phyloP scores from a whole-genome alignment of 2,888 invertebrate genomes.

The Sphaerophoria taeniata region DNA sequence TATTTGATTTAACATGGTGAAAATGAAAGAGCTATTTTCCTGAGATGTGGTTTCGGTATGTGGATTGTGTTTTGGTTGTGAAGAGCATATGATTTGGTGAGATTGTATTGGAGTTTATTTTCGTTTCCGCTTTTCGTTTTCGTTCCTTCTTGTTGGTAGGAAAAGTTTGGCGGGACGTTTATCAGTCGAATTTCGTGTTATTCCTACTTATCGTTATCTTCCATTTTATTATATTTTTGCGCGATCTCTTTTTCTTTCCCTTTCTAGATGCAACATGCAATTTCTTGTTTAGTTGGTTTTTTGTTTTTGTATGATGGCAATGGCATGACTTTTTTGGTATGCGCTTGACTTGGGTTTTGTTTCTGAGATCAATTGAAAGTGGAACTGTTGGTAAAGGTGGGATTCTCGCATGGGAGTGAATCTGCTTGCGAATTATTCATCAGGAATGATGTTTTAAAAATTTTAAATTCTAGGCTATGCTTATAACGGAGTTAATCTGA shows the following conservation, averaged over 20 bases:
- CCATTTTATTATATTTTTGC: neutral
- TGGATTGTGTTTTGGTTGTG: neutral
- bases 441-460: too few species aligned
- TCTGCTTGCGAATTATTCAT: too few species aligned
- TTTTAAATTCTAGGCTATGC: too few species aligned
- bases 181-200: too few species aligned
- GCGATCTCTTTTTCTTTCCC: constrained; percentile 24
- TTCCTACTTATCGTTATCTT: constrained; percentile 13
- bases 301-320: neutral
- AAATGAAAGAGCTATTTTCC: neutral
- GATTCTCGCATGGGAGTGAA: too few species aligned
- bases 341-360: too few species aligned
- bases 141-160: neutral
- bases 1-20: neutral
- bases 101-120: constrained; percentile 3
- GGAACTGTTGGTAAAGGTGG: too few species aligned
- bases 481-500: too few species aligned
- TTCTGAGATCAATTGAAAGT: too few species aligned
- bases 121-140: constrained; percentile 19
- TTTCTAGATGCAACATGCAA: constrained; percentile 46
- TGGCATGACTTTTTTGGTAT: too few species aligned
- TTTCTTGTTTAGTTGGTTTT: neutral
- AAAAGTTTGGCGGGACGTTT: constrained; percentile 59
- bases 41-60: neutral
- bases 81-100: neutral